Evolutionary conservation across 1,140 invertebrate genomes (phyloP).

Genomic region (Trissolcus basalis): DNA sequence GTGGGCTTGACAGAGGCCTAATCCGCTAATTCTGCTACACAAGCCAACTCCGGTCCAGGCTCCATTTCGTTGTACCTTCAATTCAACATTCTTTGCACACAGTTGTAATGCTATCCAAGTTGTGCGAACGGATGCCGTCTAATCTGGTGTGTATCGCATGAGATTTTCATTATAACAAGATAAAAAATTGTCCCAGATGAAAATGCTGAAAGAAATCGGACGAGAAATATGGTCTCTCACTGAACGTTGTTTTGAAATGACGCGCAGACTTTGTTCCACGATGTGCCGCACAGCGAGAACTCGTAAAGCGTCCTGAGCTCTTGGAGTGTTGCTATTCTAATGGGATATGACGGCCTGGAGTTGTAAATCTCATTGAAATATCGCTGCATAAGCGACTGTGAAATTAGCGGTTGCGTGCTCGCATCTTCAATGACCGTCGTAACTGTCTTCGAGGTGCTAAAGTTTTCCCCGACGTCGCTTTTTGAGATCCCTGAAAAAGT

Average conservation of each 20-base stretch:
- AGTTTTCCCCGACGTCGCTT: slow-evolving; percentile 59
- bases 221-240: slow-evolving; percentile 31
- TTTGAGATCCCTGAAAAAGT: too few relatives aligned
- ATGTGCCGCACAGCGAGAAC: slow-evolving; percentile 46
- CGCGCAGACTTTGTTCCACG: slow-evolving; percentile 35
- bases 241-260: slow-evolving; percentile 26
- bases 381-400: slow-evolving; percentile 75
- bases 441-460: slow-evolving; percentile 76
- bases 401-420: slow-evolving; percentile 74
- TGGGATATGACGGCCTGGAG: slow-evolving; percentile 74
- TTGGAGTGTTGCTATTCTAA: slow-evolving; percentile 61
- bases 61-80: slow-evolving; percentile 60
- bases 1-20: slow-evolving; percentile 59
- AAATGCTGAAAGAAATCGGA: slow-evolving; percentile 33
- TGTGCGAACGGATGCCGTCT: slow-evolving; percentile 34
- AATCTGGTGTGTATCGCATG: slow-evolving; percentile 28
- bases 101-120: slow-evolving; percentile 67
- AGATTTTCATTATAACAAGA: neutral
- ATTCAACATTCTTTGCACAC: slow-evolving; percentile 61
- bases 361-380: slow-evolving; percentile 75
- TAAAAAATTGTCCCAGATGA: slow-evolving; percentile 8
- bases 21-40: slow-evolving; percentile 67
- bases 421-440: slow-evolving; percentile 67
- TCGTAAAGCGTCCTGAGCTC: slow-evolving; percentile 63
- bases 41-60: slow-evolving; percentile 56